A percentile compares a stretch with the other conserved stretches of the same genome.
phyloP scores from a whole-genome alignment of 2,113 vertebrate species.

The Hippocampus comes region DNA sequence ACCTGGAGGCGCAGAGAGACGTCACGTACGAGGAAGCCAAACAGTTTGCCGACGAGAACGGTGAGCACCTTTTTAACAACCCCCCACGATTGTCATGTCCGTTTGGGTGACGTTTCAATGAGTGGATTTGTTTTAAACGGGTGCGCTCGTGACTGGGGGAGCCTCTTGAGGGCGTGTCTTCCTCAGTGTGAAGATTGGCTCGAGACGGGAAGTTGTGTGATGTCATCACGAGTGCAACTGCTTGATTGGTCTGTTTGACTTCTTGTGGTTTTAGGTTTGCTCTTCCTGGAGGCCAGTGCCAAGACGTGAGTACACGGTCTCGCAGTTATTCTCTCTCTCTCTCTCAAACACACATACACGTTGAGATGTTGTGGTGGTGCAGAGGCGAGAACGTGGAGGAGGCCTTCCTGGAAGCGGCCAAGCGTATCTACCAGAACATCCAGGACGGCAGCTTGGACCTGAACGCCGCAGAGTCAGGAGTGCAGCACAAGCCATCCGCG shows the following conservation, averaged over 20 bases:
- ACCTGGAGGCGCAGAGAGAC: constrained; percentile 95
- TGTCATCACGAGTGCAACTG: background rate
- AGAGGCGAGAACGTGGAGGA: constrained; percentile 98
- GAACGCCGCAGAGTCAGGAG: constrained; percentile 95
- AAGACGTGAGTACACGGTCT: constrained; percentile 88
- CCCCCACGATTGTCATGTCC: too few relatives aligned
- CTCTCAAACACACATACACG: background rate
- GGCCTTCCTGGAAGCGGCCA: constrained; percentile 95
- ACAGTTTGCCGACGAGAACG: constrained; percentile 98
- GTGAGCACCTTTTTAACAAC: constrained; percentile 52
- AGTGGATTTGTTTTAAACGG: background rate
- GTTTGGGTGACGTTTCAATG: too few relatives aligned
- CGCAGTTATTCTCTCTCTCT: too few relatives aligned
- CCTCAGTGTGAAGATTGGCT: background rate
- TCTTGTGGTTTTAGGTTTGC: constrained; percentile 76
- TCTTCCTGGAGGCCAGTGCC: constrained; percentile 97
- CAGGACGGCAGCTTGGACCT: constrained; percentile 98
- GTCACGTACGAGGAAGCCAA: constrained; percentile 98
- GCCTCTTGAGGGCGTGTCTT: background rate
- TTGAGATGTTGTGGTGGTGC: background rate
- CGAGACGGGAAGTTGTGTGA: background rate
- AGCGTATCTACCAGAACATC: constrained; percentile 99
- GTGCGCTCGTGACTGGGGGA: background rate
- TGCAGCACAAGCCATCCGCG: constrained; percentile 97
- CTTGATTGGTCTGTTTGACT: background rate